A percentile compares a stretch with the other conserved stretches of the same genome.
These are phyloP conservation scores for Entomobrya multifasciata DNA, from an alignment of 2,888 invertebrate genomes.

Conservation along the genomic window DNA sequence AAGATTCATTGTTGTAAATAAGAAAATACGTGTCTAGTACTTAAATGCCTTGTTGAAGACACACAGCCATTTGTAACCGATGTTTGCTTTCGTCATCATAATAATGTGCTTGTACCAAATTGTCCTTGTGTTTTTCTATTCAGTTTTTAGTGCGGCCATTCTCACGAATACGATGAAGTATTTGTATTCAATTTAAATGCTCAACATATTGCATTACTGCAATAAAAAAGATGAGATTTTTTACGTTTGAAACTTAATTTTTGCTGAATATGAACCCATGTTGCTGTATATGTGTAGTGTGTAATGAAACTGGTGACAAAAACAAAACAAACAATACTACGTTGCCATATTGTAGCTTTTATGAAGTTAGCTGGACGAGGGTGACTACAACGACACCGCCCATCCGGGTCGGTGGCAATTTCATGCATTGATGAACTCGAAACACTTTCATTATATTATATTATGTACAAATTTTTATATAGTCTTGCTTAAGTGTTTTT, in stretches of 20 bases:
- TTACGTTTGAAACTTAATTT: not conserved
- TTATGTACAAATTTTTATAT: not conserved
- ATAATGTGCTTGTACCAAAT: slow-evolving; percentile 37
- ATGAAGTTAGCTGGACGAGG: slow-evolving; percentile 2
- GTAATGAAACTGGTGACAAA: not conserved
- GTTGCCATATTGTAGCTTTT: slow-evolving; percentile 1
- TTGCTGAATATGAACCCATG: too few species aligned
- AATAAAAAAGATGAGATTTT: not conserved
- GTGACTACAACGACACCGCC: slow-evolving; percentile 39
- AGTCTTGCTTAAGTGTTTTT: not conserved
- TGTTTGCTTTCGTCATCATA: slow-evolving; percentile 39
- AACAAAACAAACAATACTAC: not conserved
- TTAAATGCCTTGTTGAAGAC: slow-evolving; percentile 4
- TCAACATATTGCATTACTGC: not conserved
- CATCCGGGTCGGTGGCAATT: slow-evolving; percentile 57
- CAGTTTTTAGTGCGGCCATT: slow-evolving; percentile 15
- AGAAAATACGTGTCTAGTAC: slow-evolving; percentile 4
- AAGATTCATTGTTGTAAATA: slow-evolving; percentile 25
- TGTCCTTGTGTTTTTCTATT: slow-evolving; percentile 22
- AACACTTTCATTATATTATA: slow-evolving; percentile 38
- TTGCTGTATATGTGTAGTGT: too few species aligned
- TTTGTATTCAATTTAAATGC: slow-evolving; percentile 38
- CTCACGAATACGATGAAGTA: not conserved
- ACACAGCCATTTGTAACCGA: slow-evolving; percentile 24
- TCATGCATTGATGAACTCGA: slow-evolving; percentile 40